Conservation (phyloP, 2,797 vertebrate species). For the Falco novaeseelandiae region DNA sequence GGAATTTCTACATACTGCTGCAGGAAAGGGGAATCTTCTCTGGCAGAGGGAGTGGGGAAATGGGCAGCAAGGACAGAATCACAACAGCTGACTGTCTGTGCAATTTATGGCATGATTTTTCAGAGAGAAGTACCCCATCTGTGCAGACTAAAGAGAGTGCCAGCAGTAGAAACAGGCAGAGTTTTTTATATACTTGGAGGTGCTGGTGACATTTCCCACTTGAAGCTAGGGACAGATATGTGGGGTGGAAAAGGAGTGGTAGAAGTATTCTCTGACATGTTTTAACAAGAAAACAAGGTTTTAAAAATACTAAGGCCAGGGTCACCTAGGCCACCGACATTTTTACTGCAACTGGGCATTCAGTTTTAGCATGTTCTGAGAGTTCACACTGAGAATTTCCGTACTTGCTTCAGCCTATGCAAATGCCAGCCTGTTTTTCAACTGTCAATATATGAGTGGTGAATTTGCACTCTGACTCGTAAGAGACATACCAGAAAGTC, state of each 20-base stretch:
- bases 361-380: not conserved
- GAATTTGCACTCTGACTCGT: not conserved
- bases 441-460: not conserved
- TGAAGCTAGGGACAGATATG: not conserved
- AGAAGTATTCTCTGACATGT: not conserved
- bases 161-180: not conserved
- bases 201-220: conserved; percentile 1
- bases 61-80: conserved; percentile 9
- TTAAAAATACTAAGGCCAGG: not conserved
- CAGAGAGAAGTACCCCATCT: conserved; percentile 1
- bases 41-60: not conserved
- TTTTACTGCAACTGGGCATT: not conserved
- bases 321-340: not conserved
- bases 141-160: not conserved
- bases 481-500: not conserved
- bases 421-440: not conserved
- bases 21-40: not conserved
- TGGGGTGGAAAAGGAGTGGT: not conserved
- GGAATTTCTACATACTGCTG: not conserved
- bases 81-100: not conserved
- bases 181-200: not conserved
- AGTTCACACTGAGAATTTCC: not conserved
- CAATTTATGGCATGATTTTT: conserved; percentile 34
- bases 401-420: not conserved
- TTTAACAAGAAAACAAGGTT: not conserved